Evolutionary conservation across 2,797 vertebrate genomes (phyloP).

Genomic region (Lacerta viridis): DNA sequence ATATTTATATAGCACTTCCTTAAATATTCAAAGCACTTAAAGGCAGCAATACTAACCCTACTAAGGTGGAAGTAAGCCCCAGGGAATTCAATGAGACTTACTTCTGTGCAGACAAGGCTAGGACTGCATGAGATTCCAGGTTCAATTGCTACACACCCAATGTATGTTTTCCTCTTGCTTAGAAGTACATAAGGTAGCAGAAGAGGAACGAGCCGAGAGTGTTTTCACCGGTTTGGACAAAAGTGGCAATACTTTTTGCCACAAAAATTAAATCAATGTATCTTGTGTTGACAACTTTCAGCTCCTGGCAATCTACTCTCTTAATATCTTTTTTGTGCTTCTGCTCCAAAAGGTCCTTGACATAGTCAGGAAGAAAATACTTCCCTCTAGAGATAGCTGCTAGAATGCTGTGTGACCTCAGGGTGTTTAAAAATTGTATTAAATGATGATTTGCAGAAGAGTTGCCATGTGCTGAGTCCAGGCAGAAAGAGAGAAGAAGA

Average conservation of each 20-base stretch:
- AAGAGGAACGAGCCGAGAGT: neutral
- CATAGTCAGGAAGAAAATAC: constrained; percentile 63
- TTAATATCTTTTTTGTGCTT: constrained; percentile 65
- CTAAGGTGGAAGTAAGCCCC: no score
- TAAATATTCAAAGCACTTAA: neutral
- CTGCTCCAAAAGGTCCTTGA: constrained; percentile 71
- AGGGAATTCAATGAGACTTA: no score
- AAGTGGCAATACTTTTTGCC: constrained; percentile 64
- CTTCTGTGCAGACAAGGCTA: no score
- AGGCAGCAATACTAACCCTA: no score
- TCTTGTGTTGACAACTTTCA: constrained; percentile 72
- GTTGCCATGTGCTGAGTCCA: neutral
- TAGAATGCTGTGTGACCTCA: constrained; percentile 71
- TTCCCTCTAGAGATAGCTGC: constrained; percentile 76
- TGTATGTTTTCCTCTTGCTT: constrained; percentile 15
- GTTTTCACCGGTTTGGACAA: constrained; percentile 34
- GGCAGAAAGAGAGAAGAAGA: neutral
- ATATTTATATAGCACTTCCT: neutral
- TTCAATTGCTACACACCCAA: constrained; percentile 27
- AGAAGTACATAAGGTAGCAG: constrained; percentile 41
- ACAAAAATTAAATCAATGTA: constrained; percentile 82
- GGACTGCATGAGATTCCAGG: neutral
- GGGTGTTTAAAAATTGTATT: constrained; percentile 73
- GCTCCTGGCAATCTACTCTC: constrained; percentile 63
- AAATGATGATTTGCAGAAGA: neutral